Conservation (phyloP, 2,888 invertebrate genomes). For the Lasioglossum calceatum region DNA sequence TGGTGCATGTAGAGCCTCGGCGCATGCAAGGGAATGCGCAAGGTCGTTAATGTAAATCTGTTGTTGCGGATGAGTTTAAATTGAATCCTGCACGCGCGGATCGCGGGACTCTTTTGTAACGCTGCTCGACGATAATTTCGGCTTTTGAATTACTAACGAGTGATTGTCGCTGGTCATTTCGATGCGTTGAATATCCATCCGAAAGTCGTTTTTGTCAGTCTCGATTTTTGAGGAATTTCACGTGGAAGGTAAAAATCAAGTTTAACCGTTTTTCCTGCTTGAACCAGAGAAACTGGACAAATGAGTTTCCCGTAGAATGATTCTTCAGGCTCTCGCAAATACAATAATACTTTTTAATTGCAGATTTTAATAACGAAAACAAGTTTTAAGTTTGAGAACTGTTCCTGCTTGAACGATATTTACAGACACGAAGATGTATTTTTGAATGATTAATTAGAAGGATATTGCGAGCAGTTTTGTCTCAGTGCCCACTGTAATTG, state of each 20-base stretch:
- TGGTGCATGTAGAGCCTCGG: background rate
- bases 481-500: background rate
- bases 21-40: background rate
- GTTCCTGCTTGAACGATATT: background rate
- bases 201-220: background rate
- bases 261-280: background rate
- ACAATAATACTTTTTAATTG: background rate
- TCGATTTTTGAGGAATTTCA: background rate
- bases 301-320: background rate
- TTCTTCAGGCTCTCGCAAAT: background rate
- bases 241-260: background rate
- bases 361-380: background rate
- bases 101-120: background rate
- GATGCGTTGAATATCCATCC: background rate
- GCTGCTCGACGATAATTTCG: background rate
- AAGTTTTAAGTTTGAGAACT: background rate
- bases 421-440: background rate
- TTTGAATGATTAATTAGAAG: background rate
- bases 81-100: background rate
- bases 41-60: background rate
- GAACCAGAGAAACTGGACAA: background rate
- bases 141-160: background rate
- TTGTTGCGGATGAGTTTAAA: background rate
- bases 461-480: background rate
- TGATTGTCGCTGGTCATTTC: background rate